Evolutionary conservation across 2,888 invertebrate genomes (phyloP).

Genomic region (Perdita meconis): DNA sequence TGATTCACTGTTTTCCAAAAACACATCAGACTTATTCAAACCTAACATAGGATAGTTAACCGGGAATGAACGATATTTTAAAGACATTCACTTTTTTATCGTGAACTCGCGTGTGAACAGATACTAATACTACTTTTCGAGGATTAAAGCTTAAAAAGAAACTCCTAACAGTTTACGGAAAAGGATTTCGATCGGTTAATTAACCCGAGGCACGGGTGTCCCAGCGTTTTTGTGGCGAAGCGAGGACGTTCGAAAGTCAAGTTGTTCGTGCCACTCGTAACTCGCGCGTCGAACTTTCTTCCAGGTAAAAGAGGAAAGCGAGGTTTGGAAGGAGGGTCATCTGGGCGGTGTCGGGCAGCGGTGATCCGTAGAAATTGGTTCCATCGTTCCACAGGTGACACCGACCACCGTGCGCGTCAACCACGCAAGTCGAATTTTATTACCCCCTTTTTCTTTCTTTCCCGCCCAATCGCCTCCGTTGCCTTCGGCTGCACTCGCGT

Average conservation of each 20-base stretch:
- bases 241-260: slow-evolving; percentile 23
- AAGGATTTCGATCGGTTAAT: no score
- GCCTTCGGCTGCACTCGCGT: slow-evolving; percentile 9
- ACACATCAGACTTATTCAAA: no score
- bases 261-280: slow-evolving; percentile 60
- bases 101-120: no score
- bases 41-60: no score
- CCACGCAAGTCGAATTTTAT: slow-evolving; percentile 71
- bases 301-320: slow-evolving; percentile 39
- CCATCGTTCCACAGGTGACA: slow-evolving; percentile 63
- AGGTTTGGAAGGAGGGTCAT: slow-evolving; percentile 9
- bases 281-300: slow-evolving; percentile 29
- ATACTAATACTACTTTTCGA: no score
- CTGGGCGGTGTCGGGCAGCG: slow-evolving; percentile 15
- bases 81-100: no score
- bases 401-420: slow-evolving; percentile 74
- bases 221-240: slow-evolving; percentile 23
- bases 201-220: slow-evolving; percentile 35
- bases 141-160: no score
- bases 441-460: slow-evolving; percentile 25
- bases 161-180: no score
- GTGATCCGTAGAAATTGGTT: slow-evolving; percentile 22
- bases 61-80: no score
- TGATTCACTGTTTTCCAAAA: no score
- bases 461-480: slow-evolving; percentile 21